Evolutionary conservation across 2,797 vertebrate species (phyloP).

Genomic region (Borostomias antarcticus): DNA sequence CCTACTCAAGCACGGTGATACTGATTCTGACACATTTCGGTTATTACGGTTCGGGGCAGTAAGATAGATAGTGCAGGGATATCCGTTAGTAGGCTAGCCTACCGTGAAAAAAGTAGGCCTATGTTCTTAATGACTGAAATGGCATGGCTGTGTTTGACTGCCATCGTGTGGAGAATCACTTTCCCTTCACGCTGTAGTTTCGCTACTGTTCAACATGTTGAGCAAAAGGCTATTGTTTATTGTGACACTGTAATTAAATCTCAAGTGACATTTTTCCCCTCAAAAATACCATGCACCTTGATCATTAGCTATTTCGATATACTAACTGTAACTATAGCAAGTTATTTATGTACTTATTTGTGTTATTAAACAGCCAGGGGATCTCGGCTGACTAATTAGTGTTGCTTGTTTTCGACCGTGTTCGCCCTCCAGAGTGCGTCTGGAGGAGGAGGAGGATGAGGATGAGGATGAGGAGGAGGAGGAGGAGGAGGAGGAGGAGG

Average conservation of each 20-base stretch:
- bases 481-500: background rate
- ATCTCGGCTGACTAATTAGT: conserved; percentile 50
- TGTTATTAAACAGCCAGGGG: conserved; percentile 37
- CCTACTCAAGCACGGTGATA: too few species aligned
- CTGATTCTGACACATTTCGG: too few species aligned
- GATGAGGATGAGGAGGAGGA: conserved; percentile 5
- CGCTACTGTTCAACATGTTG: conserved; percentile 28
- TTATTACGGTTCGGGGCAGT: too few species aligned
- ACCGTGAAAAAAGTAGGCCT: too few species aligned
- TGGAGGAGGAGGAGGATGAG: conserved; percentile 37
- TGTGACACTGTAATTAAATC: background rate
- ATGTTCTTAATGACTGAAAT: too few species aligned
- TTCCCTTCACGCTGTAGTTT: too few species aligned
- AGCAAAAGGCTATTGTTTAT: background rate
- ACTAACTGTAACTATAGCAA: background rate
- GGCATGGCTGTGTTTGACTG: conserved; percentile 32
- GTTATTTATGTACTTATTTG: conserved; percentile 25
- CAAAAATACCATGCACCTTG: too few species aligned
- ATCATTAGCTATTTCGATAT: too few species aligned
- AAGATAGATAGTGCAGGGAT: too few species aligned
- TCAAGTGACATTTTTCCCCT: too few species aligned
- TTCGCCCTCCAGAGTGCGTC: conserved; percentile 51
- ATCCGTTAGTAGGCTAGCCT: too few species aligned
- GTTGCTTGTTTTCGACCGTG: conserved; percentile 57
- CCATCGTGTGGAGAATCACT: too few species aligned